Conservation (phyloP, 2,888 invertebrate species). For the Nomada goodeniana region DNA sequence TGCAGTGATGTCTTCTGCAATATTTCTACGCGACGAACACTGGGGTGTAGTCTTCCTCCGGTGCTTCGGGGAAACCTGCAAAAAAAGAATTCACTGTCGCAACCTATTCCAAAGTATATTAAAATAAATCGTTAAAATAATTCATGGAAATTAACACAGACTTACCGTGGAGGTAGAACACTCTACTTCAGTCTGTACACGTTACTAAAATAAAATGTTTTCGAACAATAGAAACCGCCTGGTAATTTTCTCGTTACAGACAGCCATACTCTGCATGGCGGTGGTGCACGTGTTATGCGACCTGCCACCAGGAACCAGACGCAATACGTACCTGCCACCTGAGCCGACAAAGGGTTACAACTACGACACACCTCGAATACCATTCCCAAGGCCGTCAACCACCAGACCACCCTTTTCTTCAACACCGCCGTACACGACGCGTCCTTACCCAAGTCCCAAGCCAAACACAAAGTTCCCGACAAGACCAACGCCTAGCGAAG, state of each 20-base stretch:
- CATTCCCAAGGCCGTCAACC: constrained; percentile 83
- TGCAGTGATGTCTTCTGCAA: too few species aligned
- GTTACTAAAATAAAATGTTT: too few species aligned
- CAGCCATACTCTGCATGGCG: constrained; percentile 57
- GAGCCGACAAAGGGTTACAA: constrained; percentile 88
- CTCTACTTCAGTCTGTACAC: too few species aligned
- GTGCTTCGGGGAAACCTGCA: neutral
- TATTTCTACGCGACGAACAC: too few species aligned
- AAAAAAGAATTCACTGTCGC: neutral
- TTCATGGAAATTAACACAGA: neutral
- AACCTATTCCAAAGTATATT: too few species aligned
- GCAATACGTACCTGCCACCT: constrained; percentile 91
- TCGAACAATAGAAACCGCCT: neutral
- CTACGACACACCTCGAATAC: constrained; percentile 89
- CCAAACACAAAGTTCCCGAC: constrained; percentile 44
- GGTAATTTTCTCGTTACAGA: constrained; percentile 37
- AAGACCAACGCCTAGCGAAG: constrained; percentile 42
- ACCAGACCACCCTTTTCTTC: constrained; percentile 74
- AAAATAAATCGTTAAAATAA: neutral
- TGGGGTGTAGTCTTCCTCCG: too few species aligned
- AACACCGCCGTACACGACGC: constrained; percentile 42
- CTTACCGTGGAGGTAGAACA: too few species aligned
- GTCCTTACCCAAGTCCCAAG: constrained; percentile 18
- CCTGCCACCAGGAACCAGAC: constrained; percentile 87
- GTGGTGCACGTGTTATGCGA: constrained; percentile 84